Evolutionary conservation across 2,797 vertebrate species (phyloP).

Genomic region (Neosilurus hyrtlii): DNA sequence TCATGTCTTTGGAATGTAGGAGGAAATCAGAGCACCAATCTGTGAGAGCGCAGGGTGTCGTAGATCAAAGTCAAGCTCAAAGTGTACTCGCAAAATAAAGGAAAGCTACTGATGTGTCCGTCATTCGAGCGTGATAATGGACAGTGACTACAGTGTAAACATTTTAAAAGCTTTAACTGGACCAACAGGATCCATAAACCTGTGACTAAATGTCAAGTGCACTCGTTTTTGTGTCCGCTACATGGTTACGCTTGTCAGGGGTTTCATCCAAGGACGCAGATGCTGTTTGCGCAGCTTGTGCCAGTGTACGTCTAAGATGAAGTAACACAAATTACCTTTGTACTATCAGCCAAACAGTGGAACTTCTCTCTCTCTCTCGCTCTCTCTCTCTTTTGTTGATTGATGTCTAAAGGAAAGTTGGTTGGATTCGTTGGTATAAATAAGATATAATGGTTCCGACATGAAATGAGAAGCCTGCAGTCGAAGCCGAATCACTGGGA

Average conservation of each 20-base stretch:
- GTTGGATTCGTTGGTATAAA: background rate
- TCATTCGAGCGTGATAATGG: conserved; percentile 8
- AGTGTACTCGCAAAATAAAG: conserved; percentile 2
- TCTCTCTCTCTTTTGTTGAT: background rate
- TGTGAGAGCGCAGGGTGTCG: too few relatives aligned
- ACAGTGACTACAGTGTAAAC: conserved; percentile 42
- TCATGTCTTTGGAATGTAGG: too few relatives aligned
- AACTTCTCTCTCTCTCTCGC: background rate
- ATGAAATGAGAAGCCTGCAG: background rate
- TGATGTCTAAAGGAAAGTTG: background rate
- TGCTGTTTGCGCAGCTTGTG: conserved; percentile 39
- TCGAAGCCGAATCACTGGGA: background rate
- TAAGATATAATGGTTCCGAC: too few relatives aligned
- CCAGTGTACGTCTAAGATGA: background rate
- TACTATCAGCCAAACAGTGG: background rate
- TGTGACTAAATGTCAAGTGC: conserved; percentile 20
- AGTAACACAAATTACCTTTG: background rate
- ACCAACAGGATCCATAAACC: conserved; percentile 25
- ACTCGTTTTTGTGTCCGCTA: background rate
- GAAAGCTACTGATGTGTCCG: background rate
- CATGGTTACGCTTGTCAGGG: background rate
- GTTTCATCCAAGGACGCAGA: background rate
- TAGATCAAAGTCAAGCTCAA: too few relatives aligned
- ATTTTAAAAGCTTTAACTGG: conserved; percentile 42
- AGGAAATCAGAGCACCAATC: too few relatives aligned